These are phyloP conservation scores for Mesembrinibis cayennensis DNA, from an alignment of 2,113 vertebrate species.

Conservation along the genomic window DNA sequence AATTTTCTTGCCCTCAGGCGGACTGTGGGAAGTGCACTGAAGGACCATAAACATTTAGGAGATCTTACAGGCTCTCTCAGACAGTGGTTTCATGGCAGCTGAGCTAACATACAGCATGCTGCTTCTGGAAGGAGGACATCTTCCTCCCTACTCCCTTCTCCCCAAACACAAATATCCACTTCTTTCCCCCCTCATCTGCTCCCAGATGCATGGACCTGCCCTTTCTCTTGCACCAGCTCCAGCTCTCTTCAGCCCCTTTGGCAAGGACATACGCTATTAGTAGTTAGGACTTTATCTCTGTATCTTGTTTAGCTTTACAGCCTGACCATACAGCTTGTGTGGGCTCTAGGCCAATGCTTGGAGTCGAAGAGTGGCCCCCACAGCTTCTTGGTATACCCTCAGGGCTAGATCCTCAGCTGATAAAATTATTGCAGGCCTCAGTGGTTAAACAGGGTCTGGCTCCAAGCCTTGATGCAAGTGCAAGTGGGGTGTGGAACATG, in stretches of 20 bases:
- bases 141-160: neutral
- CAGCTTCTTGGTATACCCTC: neutral
- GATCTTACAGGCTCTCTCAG: neutral
- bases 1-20: neutral
- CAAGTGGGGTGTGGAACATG: neutral
- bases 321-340: neutral
- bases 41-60: neutral
- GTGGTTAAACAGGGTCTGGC: neutral
- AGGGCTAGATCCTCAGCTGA: neutral
- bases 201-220: neutral
- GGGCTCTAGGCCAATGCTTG: neutral
- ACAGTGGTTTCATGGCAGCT: neutral
- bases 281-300: neutral
- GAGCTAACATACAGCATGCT: neutral
- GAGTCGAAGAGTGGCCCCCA: rapidly evolving
- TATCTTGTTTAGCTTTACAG: neutral
- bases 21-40: neutral
- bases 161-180: neutral
- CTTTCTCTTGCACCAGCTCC: neutral
- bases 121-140: neutral
- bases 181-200: neutral
- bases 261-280: neutral
- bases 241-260: neutral
- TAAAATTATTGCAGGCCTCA: neutral
- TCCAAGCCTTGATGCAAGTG: neutral